Evolutionary conservation across 2,113 vertebrate genomes (phyloP), one percentile per base, ranked within the genome.

Genomic region (Cricetomys ansorgei): DNA sequence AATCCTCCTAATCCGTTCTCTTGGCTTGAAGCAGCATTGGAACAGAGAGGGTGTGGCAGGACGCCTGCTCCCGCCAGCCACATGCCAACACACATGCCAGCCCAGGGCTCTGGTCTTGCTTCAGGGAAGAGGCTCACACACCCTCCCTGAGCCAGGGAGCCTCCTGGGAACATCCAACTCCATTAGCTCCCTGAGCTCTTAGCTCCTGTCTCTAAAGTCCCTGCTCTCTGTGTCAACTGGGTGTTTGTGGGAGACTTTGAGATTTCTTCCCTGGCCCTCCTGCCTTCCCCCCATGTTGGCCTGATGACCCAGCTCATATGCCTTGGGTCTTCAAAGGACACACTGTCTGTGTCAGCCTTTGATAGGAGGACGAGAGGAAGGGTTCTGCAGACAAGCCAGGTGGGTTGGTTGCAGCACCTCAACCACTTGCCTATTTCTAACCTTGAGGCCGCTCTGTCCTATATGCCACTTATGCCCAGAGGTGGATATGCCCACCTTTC

Each of bases 1-100:
- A 98, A 92, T 93, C 97, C 84, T 89, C 77, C 94, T 98, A 98
- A 97, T 98, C 97, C 94, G 84, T 86, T 94, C 89, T 97, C 97
- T 96, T 96, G 96, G 97, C 95, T 96, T 96, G 79, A 67, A 40
- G 72, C 80, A 57, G 92, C 79, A 95, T 57, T 92, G 83, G 97
- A 96, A 97, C 77, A 96, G 94, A 98, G 97, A 96, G 97, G 96
- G 85, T 98, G 97, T 94, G 97, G 97, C 50, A 19, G 40, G 48
- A 37, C 77, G 43, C 97, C 90, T 50, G 92, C 94, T 98, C 92
- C 97, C 97, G 97, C 97, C 94, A 97, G 97, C 94, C 97, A 92
- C 97, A 95, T 96, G 97, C 97, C 95, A 93, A 72, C 92, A 77
- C 89, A 29, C 25, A 55, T 72, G 85, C n/a, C 57, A 64, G 79